Conservation (phyloP, 2,797 vertebrate genomes). For the Potorous gilbertii region DNA sequence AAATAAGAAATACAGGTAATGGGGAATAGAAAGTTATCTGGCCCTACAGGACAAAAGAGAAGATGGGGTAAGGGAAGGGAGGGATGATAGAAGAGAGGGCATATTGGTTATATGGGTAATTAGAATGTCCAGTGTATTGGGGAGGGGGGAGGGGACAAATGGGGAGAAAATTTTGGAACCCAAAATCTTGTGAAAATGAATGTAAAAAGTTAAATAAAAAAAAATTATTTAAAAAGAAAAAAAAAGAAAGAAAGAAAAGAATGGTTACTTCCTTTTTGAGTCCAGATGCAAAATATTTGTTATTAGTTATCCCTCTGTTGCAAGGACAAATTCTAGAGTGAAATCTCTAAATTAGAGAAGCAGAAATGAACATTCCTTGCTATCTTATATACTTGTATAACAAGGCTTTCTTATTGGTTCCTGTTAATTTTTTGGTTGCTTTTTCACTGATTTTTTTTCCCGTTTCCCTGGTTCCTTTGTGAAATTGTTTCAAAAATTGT, state of each 20-base stretch:
- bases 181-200: no score
- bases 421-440: not conserved
- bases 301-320: not conserved
- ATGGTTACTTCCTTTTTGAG: not conserved
- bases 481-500: not conserved
- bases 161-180: no score
- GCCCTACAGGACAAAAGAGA: no score
- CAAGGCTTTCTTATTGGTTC: not conserved
- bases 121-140: no score
- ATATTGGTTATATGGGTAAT: no score
- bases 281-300: not conserved
- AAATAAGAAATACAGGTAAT: no score
- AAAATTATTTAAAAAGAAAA: no score
- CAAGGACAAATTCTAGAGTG: not conserved
- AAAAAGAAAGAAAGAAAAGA: not conserved
- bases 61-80: no score
- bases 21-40: no score
- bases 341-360: not conserved
- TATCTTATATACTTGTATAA: not conserved
- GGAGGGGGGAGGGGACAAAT: no score
- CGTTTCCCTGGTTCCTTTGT: not conserved
- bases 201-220: no score
- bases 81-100: no score
- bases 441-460: not conserved
- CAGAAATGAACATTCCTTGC: not conserved